Evolutionary conservation across 37 sponge, comb jelly and placozoan species (phyloP).

Genomic region (Chondrilla cf. caribensis): DNA sequence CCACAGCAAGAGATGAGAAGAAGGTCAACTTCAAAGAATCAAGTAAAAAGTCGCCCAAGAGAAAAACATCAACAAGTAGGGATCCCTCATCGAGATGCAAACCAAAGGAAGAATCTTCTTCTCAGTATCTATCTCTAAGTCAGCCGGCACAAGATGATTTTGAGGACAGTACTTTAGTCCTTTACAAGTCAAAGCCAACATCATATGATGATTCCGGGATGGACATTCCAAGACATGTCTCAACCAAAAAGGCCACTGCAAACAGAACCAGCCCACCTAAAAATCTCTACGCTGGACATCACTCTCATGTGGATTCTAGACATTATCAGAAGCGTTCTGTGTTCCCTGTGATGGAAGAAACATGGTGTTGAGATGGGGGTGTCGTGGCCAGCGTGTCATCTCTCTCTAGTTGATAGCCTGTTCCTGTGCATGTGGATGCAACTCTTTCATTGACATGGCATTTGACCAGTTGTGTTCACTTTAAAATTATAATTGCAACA

Average conservation of each 20-base stretch:
- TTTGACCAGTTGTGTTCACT: no score
- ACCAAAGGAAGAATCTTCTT: background rate
- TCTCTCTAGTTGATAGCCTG: no score
- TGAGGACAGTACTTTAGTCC: background rate
- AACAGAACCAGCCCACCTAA: background rate
- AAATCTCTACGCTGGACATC: background rate
- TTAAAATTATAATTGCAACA: no score
- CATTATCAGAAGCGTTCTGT: background rate
- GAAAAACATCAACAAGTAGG: background rate
- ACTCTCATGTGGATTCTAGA: background rate
- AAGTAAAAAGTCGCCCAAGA: background rate
- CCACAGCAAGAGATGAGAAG: background rate
- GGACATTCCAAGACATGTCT: background rate
- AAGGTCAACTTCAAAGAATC: background rate
- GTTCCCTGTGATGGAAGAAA: constrained; percentile 3
- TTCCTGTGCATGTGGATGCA: no score
- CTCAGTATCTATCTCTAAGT: background rate
- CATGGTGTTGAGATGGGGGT: constrained; percentile 2
- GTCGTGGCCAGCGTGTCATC: no score
- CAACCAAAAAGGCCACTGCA: background rate
- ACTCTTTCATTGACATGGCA: no score
- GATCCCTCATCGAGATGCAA: background rate
- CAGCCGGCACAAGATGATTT: constrained; percentile 5
- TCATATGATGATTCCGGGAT: constrained; percentile 4
- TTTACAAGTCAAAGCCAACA: background rate